Percentiles rank a stretch among this genome's conserved stretches.
Evolutionary conservation across 2,888 invertebrate species (phyloP).

Genomic region (Keiferia lycopersicella): DNA sequence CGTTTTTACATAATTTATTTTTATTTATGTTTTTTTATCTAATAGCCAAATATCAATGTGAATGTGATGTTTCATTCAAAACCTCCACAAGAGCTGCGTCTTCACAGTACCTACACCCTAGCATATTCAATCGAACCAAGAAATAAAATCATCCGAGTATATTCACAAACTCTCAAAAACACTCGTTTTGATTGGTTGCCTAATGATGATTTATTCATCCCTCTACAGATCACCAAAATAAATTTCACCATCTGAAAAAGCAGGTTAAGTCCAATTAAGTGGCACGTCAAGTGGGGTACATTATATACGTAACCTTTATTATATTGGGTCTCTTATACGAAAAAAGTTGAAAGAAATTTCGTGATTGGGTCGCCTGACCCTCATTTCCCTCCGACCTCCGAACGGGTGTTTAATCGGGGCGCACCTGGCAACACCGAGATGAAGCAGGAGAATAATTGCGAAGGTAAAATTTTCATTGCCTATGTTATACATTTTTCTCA

Average conservation of each 20-base stretch:
- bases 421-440: constrained; percentile 41
- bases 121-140: not conserved
- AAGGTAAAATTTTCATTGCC: too few relatives aligned
- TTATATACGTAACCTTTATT: constrained; percentile 18
- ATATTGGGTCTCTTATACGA: constrained; percentile 34
- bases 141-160: too few relatives aligned
- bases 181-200: not conserved
- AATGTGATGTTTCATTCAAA: too few relatives aligned
- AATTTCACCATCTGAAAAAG: not conserved
- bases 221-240: not conserved
- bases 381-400: constrained; percentile 41
- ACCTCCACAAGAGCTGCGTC: too few relatives aligned
- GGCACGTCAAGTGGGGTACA: constrained; percentile 10
- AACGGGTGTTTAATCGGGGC: constrained; percentile 41
- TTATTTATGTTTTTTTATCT: too few relatives aligned
- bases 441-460: not conserved
- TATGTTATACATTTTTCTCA: too few relatives aligned
- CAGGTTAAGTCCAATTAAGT: constrained; percentile 6
- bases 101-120: too few relatives aligned
- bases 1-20: too few relatives aligned
- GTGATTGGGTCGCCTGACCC: constrained; percentile 33
- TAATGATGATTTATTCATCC: not conserved
- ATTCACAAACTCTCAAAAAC: not conserved
- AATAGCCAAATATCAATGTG: too few relatives aligned
- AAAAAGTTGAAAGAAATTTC: constrained; percentile 27